Conservation (phyloP, 2,888 invertebrate genomes). For the Embidobia sp. region DNA sequence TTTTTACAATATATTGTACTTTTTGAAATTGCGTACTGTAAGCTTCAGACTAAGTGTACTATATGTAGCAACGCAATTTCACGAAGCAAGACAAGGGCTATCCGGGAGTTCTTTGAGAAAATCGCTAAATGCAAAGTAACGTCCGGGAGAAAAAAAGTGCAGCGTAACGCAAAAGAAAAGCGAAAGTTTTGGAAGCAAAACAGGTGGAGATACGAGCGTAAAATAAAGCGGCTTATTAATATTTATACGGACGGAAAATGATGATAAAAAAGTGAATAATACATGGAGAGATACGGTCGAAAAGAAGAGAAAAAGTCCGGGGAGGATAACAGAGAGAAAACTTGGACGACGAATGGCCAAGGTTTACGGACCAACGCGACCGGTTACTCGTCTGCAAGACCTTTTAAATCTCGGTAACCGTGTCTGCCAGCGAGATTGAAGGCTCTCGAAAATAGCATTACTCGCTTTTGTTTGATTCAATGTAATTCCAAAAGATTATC, state of each 20-base stretch:
- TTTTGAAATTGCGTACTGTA: too few species aligned
- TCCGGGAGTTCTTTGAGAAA: too few species aligned
- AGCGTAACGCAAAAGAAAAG: slow-evolving; percentile 22
- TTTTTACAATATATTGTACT: too few species aligned
- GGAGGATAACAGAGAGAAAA: slow-evolving; percentile 65
- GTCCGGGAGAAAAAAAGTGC: not conserved
- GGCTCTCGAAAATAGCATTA: slow-evolving; percentile 69
- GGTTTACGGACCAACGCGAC: slow-evolving; percentile 71
- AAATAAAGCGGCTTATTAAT: slow-evolving; percentile 53
- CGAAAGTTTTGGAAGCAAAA: slow-evolving; percentile 50
- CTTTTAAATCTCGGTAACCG: slow-evolving; percentile 72
- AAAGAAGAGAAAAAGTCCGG: slow-evolving; percentile 45
- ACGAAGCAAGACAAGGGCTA: too few species aligned
- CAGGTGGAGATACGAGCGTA: slow-evolving; percentile 35
- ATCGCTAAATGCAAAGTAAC: slow-evolving; percentile 28
- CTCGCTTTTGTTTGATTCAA: slow-evolving; percentile 58
- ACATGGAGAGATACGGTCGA: slow-evolving; percentile 42
- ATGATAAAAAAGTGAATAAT: slow-evolving; percentile 62
- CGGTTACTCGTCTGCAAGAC: slow-evolving; percentile 69
- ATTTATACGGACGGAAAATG: slow-evolving; percentile 58
- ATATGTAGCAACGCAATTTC: too few species aligned
- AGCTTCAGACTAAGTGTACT: too few species aligned
- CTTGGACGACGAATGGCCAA: slow-evolving; percentile 70
- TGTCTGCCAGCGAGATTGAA: slow-evolving; percentile 67
- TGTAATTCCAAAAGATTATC: slow-evolving; percentile 37